Evolutionary conservation across 2,888 invertebrate species (phyloP), one percentile per base, ranked within the genome.

Genomic region (Orthonychiurus folsomi): DNA sequence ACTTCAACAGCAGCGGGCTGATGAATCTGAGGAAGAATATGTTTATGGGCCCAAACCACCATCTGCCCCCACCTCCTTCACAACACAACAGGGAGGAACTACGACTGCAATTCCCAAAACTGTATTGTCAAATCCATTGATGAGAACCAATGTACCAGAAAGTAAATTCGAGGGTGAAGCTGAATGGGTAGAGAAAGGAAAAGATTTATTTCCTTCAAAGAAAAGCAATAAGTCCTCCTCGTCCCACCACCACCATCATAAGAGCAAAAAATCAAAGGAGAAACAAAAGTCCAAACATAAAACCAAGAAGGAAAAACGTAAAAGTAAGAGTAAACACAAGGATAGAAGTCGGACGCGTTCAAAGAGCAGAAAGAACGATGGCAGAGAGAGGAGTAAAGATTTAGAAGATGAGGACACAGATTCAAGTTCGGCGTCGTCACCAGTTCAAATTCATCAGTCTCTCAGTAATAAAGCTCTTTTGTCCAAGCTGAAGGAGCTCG

Each of bases 151-250:
- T 9, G 37, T 37, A 9, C 23, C 25, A 3, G 3, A 52, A 52
- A 37, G 15, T 37, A 37, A 37, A 37, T 37, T 37, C 47, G 55
- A 60, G n/a, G 66, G 65, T 60, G 66, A 66, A 61, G 64, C 56
- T 47, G 61, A 68, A 28, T 71, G 69, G 71, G 66, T 69, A 37
- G 71, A 69, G 60, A 66, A 66, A 64, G 59, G 61, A 50, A 1
- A 20, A 59, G 50, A 24, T 59, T 50, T 18, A 5, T 9, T 15
- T 27, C 52, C 28, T 56, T 52, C 1, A 53, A 62, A 50, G 37
- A 48, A 25, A 27, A 5, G 37, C 37, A 37, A 15, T 15, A 37
- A 37, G 15, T 37, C 37, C 37, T 9, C 37, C 15, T 37, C 37
- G 9, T 15, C 5, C 47, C n/a, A 12, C n/a, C 50, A 50, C 25